Evolutionary conservation across 2,797 vertebrate genomes (phyloP), one percentile per base, ranked within the genome.

Genomic region (Meriones psammophilus): DNA sequence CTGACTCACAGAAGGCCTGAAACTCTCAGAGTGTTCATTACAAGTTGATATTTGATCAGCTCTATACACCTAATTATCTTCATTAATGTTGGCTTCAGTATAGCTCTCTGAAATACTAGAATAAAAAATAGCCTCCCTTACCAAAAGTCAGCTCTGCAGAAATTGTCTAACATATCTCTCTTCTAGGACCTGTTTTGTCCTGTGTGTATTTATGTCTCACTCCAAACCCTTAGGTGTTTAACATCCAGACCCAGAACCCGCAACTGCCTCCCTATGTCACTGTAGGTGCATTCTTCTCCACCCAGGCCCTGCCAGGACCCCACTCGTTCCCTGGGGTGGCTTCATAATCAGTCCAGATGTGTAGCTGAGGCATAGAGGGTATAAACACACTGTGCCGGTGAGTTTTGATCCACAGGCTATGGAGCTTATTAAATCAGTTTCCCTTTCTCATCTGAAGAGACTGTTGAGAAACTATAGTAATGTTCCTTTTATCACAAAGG

Each of bases 41-140:
- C 28, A 66, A 76, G 60, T 96, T 66, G 78, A 84, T 22, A 73
- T 93, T 58, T 92, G 60, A 94, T 92, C 88, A 90, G n/a, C 85
- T 66, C 76, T 78, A 8, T 39, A 66, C 14, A 56, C 92, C 71
- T 92, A 92, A 93, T 85, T 90, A 80, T 94, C 42, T 87, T 76
- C 58, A 58, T 74, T 58, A 87, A 10, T 24, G 1, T 50, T 69
- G 69, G 56, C 62, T 78, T 74, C 62, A 46, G 58, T 60, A 66
- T 15, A 78, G 36, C 60, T 71, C 39, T 89, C 77, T 73, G 39
- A 22, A 74, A 26, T 54, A 39, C 30, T 20, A 92, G 81, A 91
- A 58, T 64, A 15, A 69, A 46, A 95, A 91, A 36, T 24, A 62
- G 42, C 89, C 20, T 83, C 17, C 50, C 15, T 86, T 79, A 17